phyloP scores from a whole-genome alignment of 2,797 vertebrate species.

The Gephyroberyx darwinii region DNA sequence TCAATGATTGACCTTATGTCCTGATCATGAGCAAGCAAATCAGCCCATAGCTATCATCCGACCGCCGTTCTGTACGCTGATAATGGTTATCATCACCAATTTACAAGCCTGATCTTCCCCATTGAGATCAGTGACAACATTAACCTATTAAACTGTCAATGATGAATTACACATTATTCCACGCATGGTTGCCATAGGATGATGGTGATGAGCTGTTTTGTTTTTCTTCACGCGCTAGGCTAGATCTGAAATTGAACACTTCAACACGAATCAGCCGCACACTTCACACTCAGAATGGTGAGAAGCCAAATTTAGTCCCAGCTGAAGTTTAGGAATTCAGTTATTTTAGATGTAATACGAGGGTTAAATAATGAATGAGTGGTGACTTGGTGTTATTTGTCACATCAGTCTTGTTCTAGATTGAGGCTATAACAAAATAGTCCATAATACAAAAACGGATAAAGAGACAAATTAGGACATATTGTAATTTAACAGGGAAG shows the following conservation, averaged over 20 bases:
- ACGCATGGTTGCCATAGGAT: neutral
- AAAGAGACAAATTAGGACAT: neutral
- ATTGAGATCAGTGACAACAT: constrained; percentile 3
- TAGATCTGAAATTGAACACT: neutral
- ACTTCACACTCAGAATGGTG: neutral
- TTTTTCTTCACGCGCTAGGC: neutral
- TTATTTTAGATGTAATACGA: no score
- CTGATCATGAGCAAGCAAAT: no score
- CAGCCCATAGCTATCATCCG: neutral
- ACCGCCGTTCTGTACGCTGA: neutral
- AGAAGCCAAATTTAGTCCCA: neutral
- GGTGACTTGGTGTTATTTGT: no score
- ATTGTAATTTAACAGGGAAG: neutral
- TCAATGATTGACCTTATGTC: neutral
- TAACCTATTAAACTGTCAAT: constrained; percentile 5
- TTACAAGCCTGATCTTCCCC: constrained; percentile 1
- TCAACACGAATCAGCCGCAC: neutral
- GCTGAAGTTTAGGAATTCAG: no score
- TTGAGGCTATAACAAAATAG: no score
- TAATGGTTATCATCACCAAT: constrained; percentile 6
- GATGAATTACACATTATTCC: no score
- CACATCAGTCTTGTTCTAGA: no score
- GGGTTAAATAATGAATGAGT: no score
- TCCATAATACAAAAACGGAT: no score
- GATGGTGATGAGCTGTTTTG: neutral